Evolutionary conservation across 2,113 vertebrate genomes (phyloP), one percentile per base, ranked within the genome.

Genomic region (Cyprinus carpio): DNA sequence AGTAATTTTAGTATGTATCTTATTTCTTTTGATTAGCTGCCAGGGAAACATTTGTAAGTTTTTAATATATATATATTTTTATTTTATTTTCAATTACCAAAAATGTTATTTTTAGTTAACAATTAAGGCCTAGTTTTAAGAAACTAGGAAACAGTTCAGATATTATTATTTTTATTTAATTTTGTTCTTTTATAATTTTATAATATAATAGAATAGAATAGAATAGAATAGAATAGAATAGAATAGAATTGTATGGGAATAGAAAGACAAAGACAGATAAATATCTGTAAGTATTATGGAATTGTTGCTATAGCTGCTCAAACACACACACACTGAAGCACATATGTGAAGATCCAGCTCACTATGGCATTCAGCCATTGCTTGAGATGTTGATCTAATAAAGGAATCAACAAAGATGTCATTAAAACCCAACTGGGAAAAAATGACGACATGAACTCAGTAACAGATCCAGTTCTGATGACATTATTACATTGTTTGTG

Each of bases 341-440:
- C 29, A 43, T 16, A 46, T 27, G 75, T 77, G 75, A 20, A 51
- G 34, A 74, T 60, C 31, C 51, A 72, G 23, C 34, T 76, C 31
- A 27, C 2, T 46, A 18, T 16, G 20, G 56, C 37, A 16, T 11
- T 58, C 31, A 18, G 49, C 64, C 23, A 60, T 29, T 40, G 20
- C 16, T 51, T 75, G 64, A 82, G 85, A 87, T 74, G 77, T 72
- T 92, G 89, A 89, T 89, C 54, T 88, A 75, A 89, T 90, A 71
- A 51, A 78, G 80, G 84, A 82, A 90, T 93, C 87, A 86, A 67
- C 81, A 77, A 84, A 80, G 18, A 85, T 62, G 86, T 84, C 79
- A 75, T 75, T 82, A 87, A 85, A 76, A 64, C 77, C 49, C 43
- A 64, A 83, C 89, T 80, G 58, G 49, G 78, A 56, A 87, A 89